Percentiles rank a stretch among this genome's conserved stretches.
These are phyloP conservation scores for Falco peregrinus DNA, from an alignment of 2,797 vertebrate genomes.

Conservation along the genomic window DNA sequence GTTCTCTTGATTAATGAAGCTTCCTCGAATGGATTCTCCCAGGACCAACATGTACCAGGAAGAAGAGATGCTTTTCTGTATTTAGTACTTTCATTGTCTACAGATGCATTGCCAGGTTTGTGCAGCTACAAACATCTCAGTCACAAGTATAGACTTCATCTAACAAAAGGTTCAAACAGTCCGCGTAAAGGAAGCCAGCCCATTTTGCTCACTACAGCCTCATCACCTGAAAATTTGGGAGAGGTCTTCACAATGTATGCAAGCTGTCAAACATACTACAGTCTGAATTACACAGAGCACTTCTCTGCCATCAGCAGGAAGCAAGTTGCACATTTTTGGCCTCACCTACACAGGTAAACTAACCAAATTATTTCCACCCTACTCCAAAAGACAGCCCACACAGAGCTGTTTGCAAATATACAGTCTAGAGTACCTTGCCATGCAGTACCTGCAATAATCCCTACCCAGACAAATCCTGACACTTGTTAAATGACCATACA, in stretches of 20 bases:
- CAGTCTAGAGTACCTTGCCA: not conserved
- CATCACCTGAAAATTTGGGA: not conserved
- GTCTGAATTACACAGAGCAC: not conserved
- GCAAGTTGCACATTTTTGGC: not conserved
- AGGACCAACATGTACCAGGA: not conserved
- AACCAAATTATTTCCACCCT: not conserved
- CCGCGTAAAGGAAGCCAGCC: not conserved
- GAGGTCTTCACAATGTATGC: not conserved
- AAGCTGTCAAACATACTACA: not conserved
- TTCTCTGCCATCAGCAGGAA: not conserved
- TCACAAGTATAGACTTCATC: no score
- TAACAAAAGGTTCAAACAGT: not conserved
- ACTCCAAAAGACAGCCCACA: not conserved
- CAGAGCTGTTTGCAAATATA: not conserved
- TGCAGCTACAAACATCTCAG: not conserved
- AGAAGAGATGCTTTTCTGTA: not conserved
- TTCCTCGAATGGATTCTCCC: constrained; percentile 13
- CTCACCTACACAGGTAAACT: not conserved
- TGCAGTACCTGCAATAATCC: not conserved
- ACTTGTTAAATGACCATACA: rapidly evolving
- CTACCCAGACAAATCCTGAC: not conserved
- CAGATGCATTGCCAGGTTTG: not conserved
- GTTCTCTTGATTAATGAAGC: not conserved
- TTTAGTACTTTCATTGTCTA: not conserved
- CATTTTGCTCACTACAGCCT: not conserved